Evolutionary conservation across 2,113 vertebrate species (phyloP), one percentile per base, ranked within the genome.

Genomic region (Haemorhous mexicanus): DNA sequence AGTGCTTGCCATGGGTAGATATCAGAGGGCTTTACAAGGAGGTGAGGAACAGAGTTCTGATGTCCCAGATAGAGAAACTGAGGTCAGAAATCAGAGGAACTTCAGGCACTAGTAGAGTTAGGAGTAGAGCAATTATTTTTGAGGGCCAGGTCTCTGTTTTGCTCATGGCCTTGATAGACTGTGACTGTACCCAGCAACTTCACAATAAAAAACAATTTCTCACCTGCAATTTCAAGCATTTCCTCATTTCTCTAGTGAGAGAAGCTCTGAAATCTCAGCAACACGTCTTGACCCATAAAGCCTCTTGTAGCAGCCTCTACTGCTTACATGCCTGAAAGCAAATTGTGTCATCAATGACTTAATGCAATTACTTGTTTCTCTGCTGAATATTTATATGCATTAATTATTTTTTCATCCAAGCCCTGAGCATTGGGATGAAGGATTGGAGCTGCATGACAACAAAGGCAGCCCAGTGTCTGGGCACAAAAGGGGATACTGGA

Each of bases 171-270:
- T 49, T 2, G 0, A 21, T 52, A 52, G 3, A 8, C 44, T 37
- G 22, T 50, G 22, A 35, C 73, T 76, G 37, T n/a, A 27, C 15
- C 33, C n/a, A 58, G 28, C 11, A 81, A 69, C 26, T 33, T 85
- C 44, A 69, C n/a, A 49, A 46, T 44, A 43, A 87, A 91, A 93
- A 84, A 5, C 32, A 68, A 88, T 49, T 93, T 56, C 56, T 91
- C 66, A 75, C 70, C 35, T 68, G 41, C 33, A 72, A 61, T 75
- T 64, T 77, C 26, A 77, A 87, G 26, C 33, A 90, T 70, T 90
- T 81, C n/a, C 39, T 79, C 39, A 53, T 6, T 46, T 46, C 22
- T 58, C 23, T 53, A 6, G 19, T 35, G 69, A 64, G 21, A 89
- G 13, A 82, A 82, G n/a, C 32, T 28, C 41, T 63, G 16, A 87